Base-by-base conservation (phyloP, 2,888 invertebrate species). In the Spisula solida region DNA sequence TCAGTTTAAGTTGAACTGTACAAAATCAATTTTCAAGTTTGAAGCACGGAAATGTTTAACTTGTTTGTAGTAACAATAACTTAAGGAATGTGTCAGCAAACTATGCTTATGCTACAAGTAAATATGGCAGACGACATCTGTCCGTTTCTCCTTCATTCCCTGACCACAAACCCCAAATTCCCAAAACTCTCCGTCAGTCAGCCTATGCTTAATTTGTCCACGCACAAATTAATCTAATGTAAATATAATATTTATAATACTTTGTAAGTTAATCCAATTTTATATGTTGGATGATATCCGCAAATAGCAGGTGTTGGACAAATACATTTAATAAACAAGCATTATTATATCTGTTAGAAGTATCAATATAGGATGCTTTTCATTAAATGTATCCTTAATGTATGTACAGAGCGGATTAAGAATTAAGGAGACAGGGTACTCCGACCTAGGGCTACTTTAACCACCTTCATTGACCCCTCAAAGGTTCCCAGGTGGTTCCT, bases 281-380 rank as follows among this genome's bases (percentile, higher is more conserved):
- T 82, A 85, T 66, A 80, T 88, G 41, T 14, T 75, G 75, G 86
- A 88, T 90, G 82, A 85, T 81, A 56, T 55, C 25, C 41, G 47
- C 70, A 81, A 81, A 55, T 47, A 85, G 87, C 88, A 90, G 90
- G 90, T 90, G 90, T 81, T 82, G 80, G 47, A 47, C 81, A 88
- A 88, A 88, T 83, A 88, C 83, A 34, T 86, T 88, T 87, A 86
- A 87, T 88, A 79, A 88, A 84, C 70, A 86, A 34, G 56, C 60
- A 86, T 84, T 87, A 84, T 79, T 85, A 82, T 82, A 82, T 55
- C 86, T 87, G 86, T 85, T 82, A 87, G 81, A 90, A 51, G 66
- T 88, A 88, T 88, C 88, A 83, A 88, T 85, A 86, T 55, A 81
- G 82, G 87, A 87, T 83, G 82, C 79, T 82, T 79, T 87, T 87